Conservation (phyloP, 1,140 invertebrate species). For the Prorops nasuta region DNA sequence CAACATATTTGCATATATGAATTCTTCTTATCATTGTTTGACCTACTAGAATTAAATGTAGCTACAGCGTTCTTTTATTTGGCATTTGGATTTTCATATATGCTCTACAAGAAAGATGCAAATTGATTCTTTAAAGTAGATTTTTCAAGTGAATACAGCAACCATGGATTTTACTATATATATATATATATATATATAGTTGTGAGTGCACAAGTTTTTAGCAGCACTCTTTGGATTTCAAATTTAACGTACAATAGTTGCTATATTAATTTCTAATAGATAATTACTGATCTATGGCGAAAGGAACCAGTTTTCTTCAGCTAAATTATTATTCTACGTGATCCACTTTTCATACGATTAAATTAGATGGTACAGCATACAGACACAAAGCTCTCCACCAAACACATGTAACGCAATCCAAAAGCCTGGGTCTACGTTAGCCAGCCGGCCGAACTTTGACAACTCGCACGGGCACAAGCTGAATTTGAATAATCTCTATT, state of each 20-base stretch:
- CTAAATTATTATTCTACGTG: conserved; percentile 2
- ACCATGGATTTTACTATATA: no score
- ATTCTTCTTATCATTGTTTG: no score
- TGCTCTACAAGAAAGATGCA: no score
- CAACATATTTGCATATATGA: no score
- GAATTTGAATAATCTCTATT: conserved; percentile 43
- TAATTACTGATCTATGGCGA: neutral
- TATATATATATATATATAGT: no score
- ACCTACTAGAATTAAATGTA: no score
- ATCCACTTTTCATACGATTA: conserved; percentile 19
- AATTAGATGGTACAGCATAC: conserved; percentile 31
- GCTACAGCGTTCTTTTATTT: no score
- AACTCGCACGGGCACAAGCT: conserved; percentile 18
- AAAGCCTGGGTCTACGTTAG: neutral
- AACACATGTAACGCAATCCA: conserved; percentile 13
- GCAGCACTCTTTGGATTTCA: neutral
- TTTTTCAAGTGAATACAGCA: no score
- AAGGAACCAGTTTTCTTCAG: neutral
- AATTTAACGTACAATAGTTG: neutral
- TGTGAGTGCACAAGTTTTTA: neutral
- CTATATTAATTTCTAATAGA: neutral
- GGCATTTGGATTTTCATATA: no score
- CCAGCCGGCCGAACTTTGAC: conserved; percentile 12
- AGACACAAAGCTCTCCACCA: conserved; percentile 34
- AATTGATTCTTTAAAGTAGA: no score